Base-by-base conservation (phyloP, 2,797 vertebrate genomes). In the Acrocephalus scirpaceus region DNA sequence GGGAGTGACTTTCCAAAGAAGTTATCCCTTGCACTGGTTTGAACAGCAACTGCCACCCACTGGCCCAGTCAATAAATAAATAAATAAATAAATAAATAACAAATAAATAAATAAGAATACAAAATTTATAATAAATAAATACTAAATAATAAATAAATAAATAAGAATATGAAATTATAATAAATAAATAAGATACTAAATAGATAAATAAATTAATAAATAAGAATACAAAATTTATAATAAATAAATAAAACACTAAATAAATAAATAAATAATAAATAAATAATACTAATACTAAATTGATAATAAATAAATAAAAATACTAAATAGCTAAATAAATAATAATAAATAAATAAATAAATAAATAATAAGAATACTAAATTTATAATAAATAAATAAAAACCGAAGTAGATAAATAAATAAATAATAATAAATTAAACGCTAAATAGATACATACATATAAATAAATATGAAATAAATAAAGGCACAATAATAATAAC, bases 261-360 rank as follows among this genome's bases (percentile, higher is more conserved):
- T 74, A 74, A 38, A 38, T 60, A 60, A 60, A n/a, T n/a, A n/a
- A n/a, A n/a, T n/a, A 69, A 84, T 75, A 94, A 91, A 92, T 86
- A 82, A 36, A 34, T 36, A 36, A 36, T 10, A 36, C 36, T 36
- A 36, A 36, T 36, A 10, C 36, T 36, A 36, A 36, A 36, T 36
- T 36, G 36, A 36, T 36, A 36, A 36, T 36, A 36, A 36, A 36
- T 36, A 36, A 36, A 36, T 36, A 36, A 36, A 36, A 36, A 51
- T 36, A 36, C 36, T 36, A 19, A 27, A 44, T 26, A 58, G 7
- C 22, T 45, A 16, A 6, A 15, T 29, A 64, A 27, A 42, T 42
- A 53, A 15, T 4, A 12, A 36, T 36, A 36, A 36, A 53, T 53
- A 4, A 16, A 51, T 30, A 53, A 23, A 36, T 36, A 36, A 36